These are phyloP conservation scores for Pseudomyrmex sp. DNA, from an alignment of 1,140 invertebrate species.

Conservation along the genomic window DNA sequence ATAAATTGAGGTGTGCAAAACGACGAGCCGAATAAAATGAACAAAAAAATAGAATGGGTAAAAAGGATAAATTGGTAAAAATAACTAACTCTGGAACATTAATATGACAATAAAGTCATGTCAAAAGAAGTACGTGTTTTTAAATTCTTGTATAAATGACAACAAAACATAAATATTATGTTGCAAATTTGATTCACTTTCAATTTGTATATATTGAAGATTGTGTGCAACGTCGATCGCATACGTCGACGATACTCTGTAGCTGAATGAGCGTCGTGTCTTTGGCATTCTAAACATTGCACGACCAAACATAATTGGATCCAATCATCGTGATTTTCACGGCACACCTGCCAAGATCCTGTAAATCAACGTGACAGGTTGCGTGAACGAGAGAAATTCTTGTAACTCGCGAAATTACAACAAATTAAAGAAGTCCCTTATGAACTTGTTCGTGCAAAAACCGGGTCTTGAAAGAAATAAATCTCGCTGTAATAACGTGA, in stretches of 20 bases:
- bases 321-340: slow-evolving; percentile 39
- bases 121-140: not conserved
- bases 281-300: not conserved
- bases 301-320: slow-evolving; percentile 13
- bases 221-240: not conserved
- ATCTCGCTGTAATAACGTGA: slow-evolving; percentile 11
- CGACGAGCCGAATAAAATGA: not conserved
- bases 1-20: not conserved
- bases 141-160: no score
- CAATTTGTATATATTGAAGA: no score
- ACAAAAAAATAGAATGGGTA: not conserved
- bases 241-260: not conserved
- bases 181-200: no score
- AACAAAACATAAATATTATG: no score
- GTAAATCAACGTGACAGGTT: slow-evolving; percentile 38
- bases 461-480: not conserved
- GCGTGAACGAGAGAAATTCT: slow-evolving; percentile 29
- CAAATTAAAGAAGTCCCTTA: slow-evolving; percentile 18
- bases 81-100: no score
- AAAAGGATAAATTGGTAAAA: not conserved
- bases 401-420: slow-evolving; percentile 37
- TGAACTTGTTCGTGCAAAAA: not conserved
- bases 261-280: not conserved
- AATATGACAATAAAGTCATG: not conserved
- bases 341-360: slow-evolving; percentile 13